Conservation (phyloP, 30 jellyfish, hydroid and myxozoan genomes). For the Catostylus mosaicus region DNA sequence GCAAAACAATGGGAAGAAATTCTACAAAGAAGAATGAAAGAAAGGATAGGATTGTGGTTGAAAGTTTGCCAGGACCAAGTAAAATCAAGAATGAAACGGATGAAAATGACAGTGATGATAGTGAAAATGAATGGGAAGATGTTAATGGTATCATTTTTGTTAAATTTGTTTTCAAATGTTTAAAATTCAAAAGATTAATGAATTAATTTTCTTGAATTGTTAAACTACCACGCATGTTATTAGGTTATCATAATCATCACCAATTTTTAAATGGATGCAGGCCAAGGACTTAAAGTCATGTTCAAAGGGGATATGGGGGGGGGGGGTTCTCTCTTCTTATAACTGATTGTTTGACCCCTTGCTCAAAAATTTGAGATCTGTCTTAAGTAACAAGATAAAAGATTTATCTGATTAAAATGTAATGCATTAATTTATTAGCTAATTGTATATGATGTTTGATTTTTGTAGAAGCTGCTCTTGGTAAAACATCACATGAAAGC, state of each 20-base stretch:
- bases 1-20: constrained; percentile 5
- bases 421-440: background rate
- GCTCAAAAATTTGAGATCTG: too few species aligned
- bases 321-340: too few species aligned
- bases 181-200: background rate
- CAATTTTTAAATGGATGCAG: background rate
- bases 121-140: constrained; percentile 91
- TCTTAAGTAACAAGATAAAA: too few species aligned
- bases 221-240: background rate
- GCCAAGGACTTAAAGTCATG: too few species aligned
- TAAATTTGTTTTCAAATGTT: too few species aligned
- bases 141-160: constrained; percentile 82
- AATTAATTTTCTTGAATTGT: background rate
- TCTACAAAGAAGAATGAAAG: background rate
- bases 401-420: too few species aligned
- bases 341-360: too few species aligned
- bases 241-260: background rate
- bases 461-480: constrained; percentile 62
- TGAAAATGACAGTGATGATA: constrained; percentile 33
- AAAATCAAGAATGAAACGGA: background rate
- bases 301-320: too few species aligned
- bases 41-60: background rate
- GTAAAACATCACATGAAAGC: constrained; percentile 44
- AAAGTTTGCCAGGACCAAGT: constrained; percentile 26
- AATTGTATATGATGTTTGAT: background rate